Percentiles rank a stretch among this genome's conserved stretches.
phyloP scores from a whole-genome alignment of 2,888 invertebrate species.

The Notocelia uddmanniana region DNA sequence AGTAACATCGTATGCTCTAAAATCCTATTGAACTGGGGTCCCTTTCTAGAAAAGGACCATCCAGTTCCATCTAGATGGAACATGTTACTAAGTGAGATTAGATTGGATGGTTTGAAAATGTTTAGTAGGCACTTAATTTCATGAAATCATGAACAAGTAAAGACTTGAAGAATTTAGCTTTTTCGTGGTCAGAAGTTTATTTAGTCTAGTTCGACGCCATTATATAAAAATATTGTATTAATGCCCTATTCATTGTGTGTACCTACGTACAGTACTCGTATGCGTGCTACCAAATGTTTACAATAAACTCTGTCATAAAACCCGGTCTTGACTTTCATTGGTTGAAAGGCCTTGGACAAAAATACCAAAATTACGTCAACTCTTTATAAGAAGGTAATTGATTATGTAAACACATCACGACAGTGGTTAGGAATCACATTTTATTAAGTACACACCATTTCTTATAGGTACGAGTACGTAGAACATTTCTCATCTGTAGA shows the following conservation, averaged over 20 bases:
- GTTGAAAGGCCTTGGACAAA: conserved; percentile 19
- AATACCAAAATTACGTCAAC: conserved; percentile 27
- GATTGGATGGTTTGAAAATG: too few species aligned
- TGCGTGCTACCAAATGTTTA: conserved; percentile 6
- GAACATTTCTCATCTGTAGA: too few species aligned
- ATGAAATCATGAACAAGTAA: too few species aligned
- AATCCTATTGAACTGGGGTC: too few species aligned
- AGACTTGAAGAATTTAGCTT: too few species aligned
- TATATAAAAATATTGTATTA: background rate
- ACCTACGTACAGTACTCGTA: background rate
- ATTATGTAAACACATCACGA: conserved; percentile 10
- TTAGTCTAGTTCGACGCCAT: background rate
- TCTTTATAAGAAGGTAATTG: conserved; percentile 14
- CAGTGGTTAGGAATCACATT: background rate
- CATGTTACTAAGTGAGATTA: too few species aligned
- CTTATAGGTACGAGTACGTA: too few species aligned
- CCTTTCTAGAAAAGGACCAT: too few species aligned
- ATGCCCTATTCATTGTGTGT: background rate
- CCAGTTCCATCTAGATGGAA: too few species aligned
- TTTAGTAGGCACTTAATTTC: too few species aligned
- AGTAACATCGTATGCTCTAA: too few species aligned
- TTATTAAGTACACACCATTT: background rate
- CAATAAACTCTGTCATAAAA: conserved; percentile 8
- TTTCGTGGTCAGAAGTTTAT: background rate
- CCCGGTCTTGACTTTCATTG: conserved; percentile 24